A percentile compares a stretch with the other conserved stretches of the same genome.
These are phyloP conservation scores for Drosophila burlai DNA, from an alignment of 1,140 invertebrate species.

Conservation along the genomic window DNA sequence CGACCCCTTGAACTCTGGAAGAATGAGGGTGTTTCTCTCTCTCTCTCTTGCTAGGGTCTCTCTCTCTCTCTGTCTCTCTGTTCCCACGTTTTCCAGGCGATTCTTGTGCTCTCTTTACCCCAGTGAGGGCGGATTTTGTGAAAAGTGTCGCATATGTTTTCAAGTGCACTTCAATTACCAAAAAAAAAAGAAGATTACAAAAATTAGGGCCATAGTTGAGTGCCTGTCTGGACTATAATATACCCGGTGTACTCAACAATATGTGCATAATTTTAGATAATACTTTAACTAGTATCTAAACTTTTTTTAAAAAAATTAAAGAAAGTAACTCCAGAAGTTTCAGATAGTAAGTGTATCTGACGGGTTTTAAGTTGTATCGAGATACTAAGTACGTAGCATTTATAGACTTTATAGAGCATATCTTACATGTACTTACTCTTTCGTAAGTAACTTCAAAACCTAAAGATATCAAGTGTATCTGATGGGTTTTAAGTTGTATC, in stretches of 20 bases:
- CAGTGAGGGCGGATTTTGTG: constrained; percentile 55
- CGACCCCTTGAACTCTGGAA: constrained; percentile 47
- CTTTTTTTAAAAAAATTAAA: neutral
- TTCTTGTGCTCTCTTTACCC: neutral
- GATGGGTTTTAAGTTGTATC: neutral
- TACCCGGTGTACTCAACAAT: constrained; percentile 4
- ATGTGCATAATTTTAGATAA: neutral
- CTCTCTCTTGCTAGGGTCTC: constrained; percentile 1
- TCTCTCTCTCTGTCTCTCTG: constrained; percentile 3
- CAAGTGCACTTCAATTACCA: constrained; percentile 79
- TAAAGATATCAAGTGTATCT: neutral
- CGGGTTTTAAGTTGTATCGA: too few species aligned
- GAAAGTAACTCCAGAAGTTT: neutral
- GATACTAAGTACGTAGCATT: too few species aligned
- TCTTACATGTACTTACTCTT: constrained; percentile 9
- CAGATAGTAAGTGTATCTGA: neutral
- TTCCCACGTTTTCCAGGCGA: constrained; percentile 35
- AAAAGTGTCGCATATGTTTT: constrained; percentile 80
- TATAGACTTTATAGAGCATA: neutral
- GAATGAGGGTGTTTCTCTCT: constrained; percentile 59
- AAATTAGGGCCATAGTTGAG: neutral
- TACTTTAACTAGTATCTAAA: neutral
- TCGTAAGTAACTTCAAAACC: too few species aligned
- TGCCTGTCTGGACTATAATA: neutral
- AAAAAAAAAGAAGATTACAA: constrained; percentile 11